These are phyloP conservation scores for Paradoxurus hermaphroditus DNA, from an alignment of 2,113 vertebrate species.

Conservation along the genomic window DNA sequence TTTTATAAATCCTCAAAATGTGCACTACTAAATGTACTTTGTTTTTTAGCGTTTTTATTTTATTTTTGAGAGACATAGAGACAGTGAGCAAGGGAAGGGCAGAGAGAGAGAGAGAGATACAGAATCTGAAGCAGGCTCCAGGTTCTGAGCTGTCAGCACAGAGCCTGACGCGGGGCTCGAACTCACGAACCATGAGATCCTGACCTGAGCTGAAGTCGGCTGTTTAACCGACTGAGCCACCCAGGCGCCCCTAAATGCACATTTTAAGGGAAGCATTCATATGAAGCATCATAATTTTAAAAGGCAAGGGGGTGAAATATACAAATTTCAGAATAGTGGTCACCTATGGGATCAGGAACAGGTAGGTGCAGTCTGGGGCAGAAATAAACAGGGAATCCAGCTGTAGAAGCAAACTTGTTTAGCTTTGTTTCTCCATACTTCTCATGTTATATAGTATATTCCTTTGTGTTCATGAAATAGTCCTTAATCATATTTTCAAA, in stretches of 20 bases:
- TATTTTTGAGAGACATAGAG: too few relatives aligned
- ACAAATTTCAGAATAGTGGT: neutral
- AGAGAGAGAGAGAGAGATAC: too few relatives aligned
- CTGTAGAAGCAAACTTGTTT: neutral
- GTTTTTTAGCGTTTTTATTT: too few relatives aligned
- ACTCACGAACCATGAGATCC: too few relatives aligned
- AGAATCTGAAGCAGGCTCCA: too few relatives aligned
- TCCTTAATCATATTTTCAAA: slow-evolving; percentile 27
- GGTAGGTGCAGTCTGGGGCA: neutral
- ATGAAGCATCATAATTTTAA: neutral
- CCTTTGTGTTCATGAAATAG: neutral
- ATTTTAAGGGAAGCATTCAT: neutral
- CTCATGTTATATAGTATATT: neutral
- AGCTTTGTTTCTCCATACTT: neutral
- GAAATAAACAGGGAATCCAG: neutral
- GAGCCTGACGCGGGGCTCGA: too few relatives aligned
- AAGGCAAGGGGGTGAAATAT: neutral
- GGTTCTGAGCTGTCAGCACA: too few relatives aligned
- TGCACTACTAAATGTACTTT: neutral
- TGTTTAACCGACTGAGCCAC: too few relatives aligned
- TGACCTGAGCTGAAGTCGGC: too few relatives aligned
- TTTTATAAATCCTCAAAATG: slow-evolving; percentile 20
- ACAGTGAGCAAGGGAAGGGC: too few relatives aligned
- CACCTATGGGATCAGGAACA: neutral
- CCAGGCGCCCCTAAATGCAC: neutral